Percentiles rank a stretch among this genome's conserved stretches.
These are phyloP conservation scores for Cherax quadricarinatus DNA, from an alignment of 1,140 invertebrate genomes.

Conservation along the genomic window DNA sequence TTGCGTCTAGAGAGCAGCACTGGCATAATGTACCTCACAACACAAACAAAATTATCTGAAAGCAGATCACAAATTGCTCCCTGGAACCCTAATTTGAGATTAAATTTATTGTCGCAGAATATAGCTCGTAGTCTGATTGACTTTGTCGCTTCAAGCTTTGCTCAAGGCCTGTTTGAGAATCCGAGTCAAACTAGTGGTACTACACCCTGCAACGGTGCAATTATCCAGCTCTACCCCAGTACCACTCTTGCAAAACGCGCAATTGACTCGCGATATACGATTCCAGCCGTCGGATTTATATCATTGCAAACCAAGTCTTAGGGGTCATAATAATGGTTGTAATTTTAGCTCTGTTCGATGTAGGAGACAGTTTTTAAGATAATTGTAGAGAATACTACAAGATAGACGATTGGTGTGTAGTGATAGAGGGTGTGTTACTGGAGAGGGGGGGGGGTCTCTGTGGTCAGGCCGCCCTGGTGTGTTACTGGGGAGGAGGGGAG, in stretches of 20 bases:
- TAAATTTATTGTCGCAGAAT: conserved; percentile 62
- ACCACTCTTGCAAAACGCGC: conserved; percentile 34
- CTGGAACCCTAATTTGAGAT: conserved; percentile 46
- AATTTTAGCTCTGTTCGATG: conserved; percentile 32
- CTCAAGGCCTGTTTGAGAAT: conserved; percentile 37
- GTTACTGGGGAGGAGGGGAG: background rate
- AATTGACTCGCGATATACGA: conserved; percentile 39
- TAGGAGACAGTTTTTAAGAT: conserved; percentile 57
- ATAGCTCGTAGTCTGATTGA: conserved; percentile 55
- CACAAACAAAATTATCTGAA: conserved; percentile 25
- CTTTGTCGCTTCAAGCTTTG: conserved; percentile 58
- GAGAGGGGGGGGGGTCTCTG: background rate
- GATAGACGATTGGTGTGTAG: conserved; percentile 24
- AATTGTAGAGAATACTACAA: conserved; percentile 42
- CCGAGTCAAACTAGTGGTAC: conserved; percentile 18
- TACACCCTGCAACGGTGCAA: conserved; percentile 36
- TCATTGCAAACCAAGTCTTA: conserved; percentile 58
- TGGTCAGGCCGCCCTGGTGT: background rate
- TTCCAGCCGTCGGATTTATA: conserved; percentile 42
- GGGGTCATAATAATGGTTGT: conserved; percentile 53
- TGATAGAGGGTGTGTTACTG: background rate
- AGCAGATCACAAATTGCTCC: conserved; percentile 33
- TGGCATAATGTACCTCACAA: background rate
- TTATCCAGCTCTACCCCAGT: conserved; percentile 30
- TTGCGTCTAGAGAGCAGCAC: background rate